Evolutionary conservation across 2,797 vertebrate species (phyloP), one percentile per base, ranked within the genome.

Genomic region (Takifugu ocellatus): DNA sequence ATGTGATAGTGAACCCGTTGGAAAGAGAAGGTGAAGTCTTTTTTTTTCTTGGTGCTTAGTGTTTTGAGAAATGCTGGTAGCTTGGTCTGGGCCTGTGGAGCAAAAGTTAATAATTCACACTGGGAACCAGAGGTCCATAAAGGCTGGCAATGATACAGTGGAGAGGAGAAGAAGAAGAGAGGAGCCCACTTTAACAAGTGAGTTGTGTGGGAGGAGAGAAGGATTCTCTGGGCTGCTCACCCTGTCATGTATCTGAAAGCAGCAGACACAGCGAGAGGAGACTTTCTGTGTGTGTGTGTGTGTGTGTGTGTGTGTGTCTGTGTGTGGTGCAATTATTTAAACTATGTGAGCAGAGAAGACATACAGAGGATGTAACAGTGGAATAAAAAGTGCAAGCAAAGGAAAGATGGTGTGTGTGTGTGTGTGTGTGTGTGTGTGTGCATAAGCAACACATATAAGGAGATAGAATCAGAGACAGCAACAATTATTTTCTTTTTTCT

Each of bases 41-140:
- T 10, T 33, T 73, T 52, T 33, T 56, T 61, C 79, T 81, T 82
- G 49, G 57, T 76, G 68, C 59, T 5, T 64, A 76, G 61, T 60
- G 60, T 79, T 66, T 63, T 62, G 77, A 64, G 77, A 74, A 66
- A 66, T 36, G 72, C 54, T 56, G 52, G 64, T 25, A 27, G 57
- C 68, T 68, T 77, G 16, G 78, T 81, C 81, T 81, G 70, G 66
- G 64, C 67, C 47, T 67, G 68, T 60, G 56, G 65, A 75, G 72
- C 21, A 26, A 25, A 66, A 17, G 73, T 84, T 80, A 87, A 86
- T 86, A 80, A 88, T 87, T 87, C 83, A 85, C 76, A 75, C 56
- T 44, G 67, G 70, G 77, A 87, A 81, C 77, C 69, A 79, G 79
- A 84, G 79, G 75, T 82, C 78, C 77, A 82, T 74, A 61, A 81